A percentile compares a stretch with the other conserved stretches of the same genome.
phyloP scores from a whole-genome alignment of 1,140 invertebrate genomes.

The Fopius arisanus region DNA sequence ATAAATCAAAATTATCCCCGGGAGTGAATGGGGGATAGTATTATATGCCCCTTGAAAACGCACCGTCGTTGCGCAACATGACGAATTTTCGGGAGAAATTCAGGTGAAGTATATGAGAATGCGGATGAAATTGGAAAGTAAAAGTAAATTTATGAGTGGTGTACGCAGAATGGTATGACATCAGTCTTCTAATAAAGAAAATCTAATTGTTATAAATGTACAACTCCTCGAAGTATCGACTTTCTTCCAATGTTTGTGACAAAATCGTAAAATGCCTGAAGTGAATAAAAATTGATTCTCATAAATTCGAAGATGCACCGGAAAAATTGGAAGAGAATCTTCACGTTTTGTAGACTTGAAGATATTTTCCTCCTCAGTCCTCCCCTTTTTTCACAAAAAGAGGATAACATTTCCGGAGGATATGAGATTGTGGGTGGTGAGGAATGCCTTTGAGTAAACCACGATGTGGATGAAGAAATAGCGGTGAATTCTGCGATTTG shows the following conservation, averaged over 20 bases:
- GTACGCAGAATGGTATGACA: neutral
- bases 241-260: no score
- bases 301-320: neutral
- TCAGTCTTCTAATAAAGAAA: no score
- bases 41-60: neutral
- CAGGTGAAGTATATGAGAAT: neutral
- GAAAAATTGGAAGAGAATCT: neutral
- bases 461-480: neutral
- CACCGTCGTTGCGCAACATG: neutral
- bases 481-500: conserved; percentile 10
- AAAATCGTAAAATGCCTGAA: no score
- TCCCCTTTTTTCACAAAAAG: neutral
- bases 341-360: neutral
- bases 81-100: neutral
- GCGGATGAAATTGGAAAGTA: neutral
- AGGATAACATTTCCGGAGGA: neutral
- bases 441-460: neutral
- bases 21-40: neutral
- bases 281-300: no score
- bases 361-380: neutral
- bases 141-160: neutral
- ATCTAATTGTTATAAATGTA: no score
- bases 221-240: no score
- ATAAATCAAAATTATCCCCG: conserved; percentile 36
- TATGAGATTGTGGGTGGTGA: neutral